Conservation (phyloP, 1,140 invertebrate species). For the Aplysia californica region DNA sequence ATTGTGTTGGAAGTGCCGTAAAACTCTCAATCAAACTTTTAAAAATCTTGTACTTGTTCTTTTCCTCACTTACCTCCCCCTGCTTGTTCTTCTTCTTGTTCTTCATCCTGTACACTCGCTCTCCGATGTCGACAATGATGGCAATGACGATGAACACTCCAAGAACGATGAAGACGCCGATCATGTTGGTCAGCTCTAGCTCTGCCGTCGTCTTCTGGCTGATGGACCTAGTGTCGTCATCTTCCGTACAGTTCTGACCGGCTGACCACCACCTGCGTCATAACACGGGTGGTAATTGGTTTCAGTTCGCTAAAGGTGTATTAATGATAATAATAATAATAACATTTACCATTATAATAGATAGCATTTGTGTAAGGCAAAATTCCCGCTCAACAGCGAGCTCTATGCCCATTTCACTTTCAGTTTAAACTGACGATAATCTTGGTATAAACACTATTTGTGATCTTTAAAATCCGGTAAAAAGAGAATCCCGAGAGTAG, state of each 20-base stretch:
- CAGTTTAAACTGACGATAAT: too few species aligned
- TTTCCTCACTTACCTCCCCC: neutral
- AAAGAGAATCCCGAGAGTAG: too few species aligned
- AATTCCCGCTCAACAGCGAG: too few species aligned
- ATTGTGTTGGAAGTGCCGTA: neutral
- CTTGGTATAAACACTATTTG: too few species aligned
- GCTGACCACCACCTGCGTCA: slow-evolving; percentile 48
- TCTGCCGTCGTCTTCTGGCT: slow-evolving; percentile 92
- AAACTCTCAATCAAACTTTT: neutral
- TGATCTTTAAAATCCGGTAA: too few species aligned
- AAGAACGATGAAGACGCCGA: slow-evolving; percentile 95
- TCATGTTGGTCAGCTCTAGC: slow-evolving; percentile 91
- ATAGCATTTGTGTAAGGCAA: too few species aligned
- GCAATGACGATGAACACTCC: slow-evolving; percentile 89
- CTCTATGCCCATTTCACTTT: too few species aligned
- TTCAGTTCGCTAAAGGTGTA: too few species aligned
- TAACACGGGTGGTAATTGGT: too few species aligned
- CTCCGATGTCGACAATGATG: slow-evolving; percentile 91
- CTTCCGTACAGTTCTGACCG: slow-evolving; percentile 85
- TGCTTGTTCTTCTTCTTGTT: slow-evolving; percentile 24
- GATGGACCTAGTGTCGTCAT: slow-evolving; percentile 89
- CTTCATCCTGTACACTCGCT: slow-evolving; percentile 80
- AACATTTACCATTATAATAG: too few species aligned
- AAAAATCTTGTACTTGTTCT: neutral
- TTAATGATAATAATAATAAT: too few species aligned